Percentiles rank a stretch among this genome's conserved stretches.
These are phyloP conservation scores for Speoplatyrhinus poulsoni DNA, from an alignment of 2,113 vertebrate genomes.

Conservation along the genomic window DNA sequence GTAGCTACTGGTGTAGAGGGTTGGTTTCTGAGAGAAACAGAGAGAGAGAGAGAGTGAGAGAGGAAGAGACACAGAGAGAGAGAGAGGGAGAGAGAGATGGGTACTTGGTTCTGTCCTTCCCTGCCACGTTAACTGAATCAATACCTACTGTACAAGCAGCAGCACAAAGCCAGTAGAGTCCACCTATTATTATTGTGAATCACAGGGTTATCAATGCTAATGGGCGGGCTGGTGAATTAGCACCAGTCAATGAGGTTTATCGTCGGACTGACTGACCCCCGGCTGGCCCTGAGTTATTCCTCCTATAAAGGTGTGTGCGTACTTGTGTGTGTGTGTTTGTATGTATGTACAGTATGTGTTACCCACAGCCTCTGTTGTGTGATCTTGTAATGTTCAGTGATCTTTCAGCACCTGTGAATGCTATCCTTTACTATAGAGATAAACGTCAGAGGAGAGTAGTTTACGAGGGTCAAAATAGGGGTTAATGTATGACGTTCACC, in stretches of 20 bases:
- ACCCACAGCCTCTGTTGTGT: background rate
- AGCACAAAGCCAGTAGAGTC: slow-evolving; percentile 31
- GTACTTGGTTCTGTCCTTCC: slow-evolving; percentile 8
- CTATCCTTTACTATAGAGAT: slow-evolving; percentile 62
- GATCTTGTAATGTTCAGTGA: slow-evolving; percentile 35
- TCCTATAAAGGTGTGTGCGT: slow-evolving; percentile 19
- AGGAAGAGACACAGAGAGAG: too few relatives aligned
- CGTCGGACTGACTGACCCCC: slow-evolving; percentile 15
- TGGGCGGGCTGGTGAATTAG: slow-evolving; percentile 29
- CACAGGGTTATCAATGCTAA: slow-evolving; percentile 33
- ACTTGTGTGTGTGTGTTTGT: slow-evolving; percentile 13
- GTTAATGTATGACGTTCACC: slow-evolving; percentile 64
- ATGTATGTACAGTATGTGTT: slow-evolving; percentile 1
- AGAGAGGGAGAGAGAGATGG: too few relatives aligned
- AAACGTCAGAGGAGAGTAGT: slow-evolving; percentile 59
- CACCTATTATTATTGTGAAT: slow-evolving; percentile 30
- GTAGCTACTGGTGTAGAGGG: background rate
- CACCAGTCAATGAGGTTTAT: background rate
- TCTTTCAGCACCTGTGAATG: slow-evolving; percentile 42
- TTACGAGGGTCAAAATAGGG: slow-evolving; percentile 64
- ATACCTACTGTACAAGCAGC: slow-evolving; percentile 38
- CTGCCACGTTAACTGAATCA: slow-evolving; percentile 26
- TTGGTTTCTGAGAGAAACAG: background rate
- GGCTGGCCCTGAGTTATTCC: slow-evolving; percentile 21
- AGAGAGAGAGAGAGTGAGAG: too few relatives aligned